These are phyloP conservation scores for Acanthoscelides obtectus DNA, from an alignment of 2,888 invertebrate genomes.

Conservation along the genomic window DNA sequence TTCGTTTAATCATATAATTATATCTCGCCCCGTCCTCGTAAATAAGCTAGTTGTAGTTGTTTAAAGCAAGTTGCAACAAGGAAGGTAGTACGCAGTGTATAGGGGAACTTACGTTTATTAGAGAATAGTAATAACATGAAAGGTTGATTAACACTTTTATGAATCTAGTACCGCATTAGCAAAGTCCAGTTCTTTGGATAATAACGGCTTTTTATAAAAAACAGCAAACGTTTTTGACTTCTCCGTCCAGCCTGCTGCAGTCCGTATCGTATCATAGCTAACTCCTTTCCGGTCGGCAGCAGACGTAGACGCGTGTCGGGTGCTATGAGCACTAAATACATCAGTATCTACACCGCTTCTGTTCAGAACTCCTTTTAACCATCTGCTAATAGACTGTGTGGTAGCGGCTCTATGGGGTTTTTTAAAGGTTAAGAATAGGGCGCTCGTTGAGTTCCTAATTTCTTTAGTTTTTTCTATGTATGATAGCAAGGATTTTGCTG, in stretches of 20 bases:
- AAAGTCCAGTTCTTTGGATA: background rate
- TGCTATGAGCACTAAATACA: conserved; percentile 25
- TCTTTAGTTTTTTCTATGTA: conserved; percentile 11
- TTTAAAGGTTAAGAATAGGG: conserved; percentile 3
- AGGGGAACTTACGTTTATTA: too few relatives aligned
- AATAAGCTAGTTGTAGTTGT: too few relatives aligned
- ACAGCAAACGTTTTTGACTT: conserved; percentile 24
- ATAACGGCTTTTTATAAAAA: conserved; percentile 22
- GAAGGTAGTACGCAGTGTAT: too few relatives aligned
- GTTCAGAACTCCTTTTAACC: conserved; percentile 15
- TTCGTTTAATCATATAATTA: too few relatives aligned
- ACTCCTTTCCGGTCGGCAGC: conserved; percentile 23
- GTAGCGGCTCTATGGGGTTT: background rate
- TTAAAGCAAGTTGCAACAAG: too few relatives aligned
- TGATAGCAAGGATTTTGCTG: conserved; percentile 6
- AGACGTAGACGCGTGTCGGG: conserved; percentile 29
- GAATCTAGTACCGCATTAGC: background rate
- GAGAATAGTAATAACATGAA: too few relatives aligned
- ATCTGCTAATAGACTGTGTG: conserved; percentile 14
- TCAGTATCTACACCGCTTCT: conserved; percentile 25
- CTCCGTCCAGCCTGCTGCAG: conserved; percentile 26
- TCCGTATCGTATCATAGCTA: conserved; percentile 22
- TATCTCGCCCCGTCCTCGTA: too few relatives aligned
- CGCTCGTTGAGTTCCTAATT: conserved; percentile 1
- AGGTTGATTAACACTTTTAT: too few relatives aligned